phyloP scores from a whole-genome alignment of 2,113 vertebrate species.

The Thomomys bottae region DNA sequence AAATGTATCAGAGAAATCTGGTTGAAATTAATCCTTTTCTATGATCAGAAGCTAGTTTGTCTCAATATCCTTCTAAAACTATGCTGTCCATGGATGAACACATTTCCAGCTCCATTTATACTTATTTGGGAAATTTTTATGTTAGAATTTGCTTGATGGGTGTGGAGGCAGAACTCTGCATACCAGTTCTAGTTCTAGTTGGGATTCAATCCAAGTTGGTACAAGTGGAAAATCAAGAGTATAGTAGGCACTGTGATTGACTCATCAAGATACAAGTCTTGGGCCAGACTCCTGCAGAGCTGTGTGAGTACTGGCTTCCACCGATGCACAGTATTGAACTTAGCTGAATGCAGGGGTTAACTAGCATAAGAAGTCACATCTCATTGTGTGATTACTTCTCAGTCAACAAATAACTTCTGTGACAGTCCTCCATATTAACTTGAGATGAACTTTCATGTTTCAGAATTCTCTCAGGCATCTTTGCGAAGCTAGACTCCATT shows the following conservation, averaged over 20 bases:
- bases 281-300: not conserved
- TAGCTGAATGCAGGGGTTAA: not conserved
- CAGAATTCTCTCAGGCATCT: not conserved
- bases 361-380: not conserved
- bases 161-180: not conserved
- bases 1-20: not conserved
- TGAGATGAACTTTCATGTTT: not conserved
- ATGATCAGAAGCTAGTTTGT: not conserved
- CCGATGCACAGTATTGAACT: not conserved
- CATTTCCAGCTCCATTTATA: not conserved
- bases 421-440: not conserved
- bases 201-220: not conserved
- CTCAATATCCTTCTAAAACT: not conserved
- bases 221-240: not conserved
- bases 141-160: not conserved
- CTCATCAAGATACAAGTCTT: too few species aligned
- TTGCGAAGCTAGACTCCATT: not conserved
- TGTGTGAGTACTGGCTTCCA: not conserved
- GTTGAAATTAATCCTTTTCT: not conserved
- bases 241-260: too few species aligned
- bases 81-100: not conserved
- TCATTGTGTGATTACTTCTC: not conserved
- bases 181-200: not conserved
- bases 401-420: not conserved
- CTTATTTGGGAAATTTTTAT: not conserved